Evolutionary conservation across 2,888 invertebrate species (phyloP), one percentile per base, ranked within the genome.

Genomic region (Cataglyphis cursor): DNA sequence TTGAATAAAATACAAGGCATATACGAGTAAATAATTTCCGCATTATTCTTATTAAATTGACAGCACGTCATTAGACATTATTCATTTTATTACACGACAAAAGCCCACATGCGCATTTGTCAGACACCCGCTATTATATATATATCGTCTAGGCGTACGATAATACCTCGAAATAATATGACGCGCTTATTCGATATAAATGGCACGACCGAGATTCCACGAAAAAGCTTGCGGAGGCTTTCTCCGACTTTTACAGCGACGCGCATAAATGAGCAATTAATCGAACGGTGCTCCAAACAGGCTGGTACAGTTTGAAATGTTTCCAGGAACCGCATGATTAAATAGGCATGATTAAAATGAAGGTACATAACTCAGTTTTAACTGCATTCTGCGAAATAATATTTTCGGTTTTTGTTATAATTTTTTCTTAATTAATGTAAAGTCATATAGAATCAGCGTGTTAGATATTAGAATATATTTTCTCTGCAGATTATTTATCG

Each of bases 121-220:
- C 80, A 61, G 35, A 72, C 57, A 24, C 41, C 51, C 10, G 38
- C 59, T 73, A 38, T 66, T 84, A 83, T 78, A 84, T 80, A n/a
- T 28, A 28, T 28, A 28, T 28, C 31, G 68, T 54, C 35, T 74
- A 35, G 66, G 48, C 48, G 35, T 15, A 51, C 6, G 18, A 48
- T 48, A 48, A 48, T 51, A 66, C n/a, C 61, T 38, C 76, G 86
- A 88, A 88, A 88, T 88, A 82, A 73, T 70, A 68, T 51, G 82
- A 85, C 82, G 78, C 68, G 75, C 72, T 86, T 72, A 73, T 51
- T 66, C n/a, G 61, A 70, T 82, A 68, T 80, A 82, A 87, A 61
- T 72, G 73, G 65, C 75, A 73, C 65, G 62, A 80, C 64, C 83
- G 84, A 82, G 83, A 88, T 86, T 88, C 75, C 75, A 35, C 48